Evolutionary conservation across 2,888 invertebrate genomes (phyloP).

Genomic region (Diaphora mendica): DNA sequence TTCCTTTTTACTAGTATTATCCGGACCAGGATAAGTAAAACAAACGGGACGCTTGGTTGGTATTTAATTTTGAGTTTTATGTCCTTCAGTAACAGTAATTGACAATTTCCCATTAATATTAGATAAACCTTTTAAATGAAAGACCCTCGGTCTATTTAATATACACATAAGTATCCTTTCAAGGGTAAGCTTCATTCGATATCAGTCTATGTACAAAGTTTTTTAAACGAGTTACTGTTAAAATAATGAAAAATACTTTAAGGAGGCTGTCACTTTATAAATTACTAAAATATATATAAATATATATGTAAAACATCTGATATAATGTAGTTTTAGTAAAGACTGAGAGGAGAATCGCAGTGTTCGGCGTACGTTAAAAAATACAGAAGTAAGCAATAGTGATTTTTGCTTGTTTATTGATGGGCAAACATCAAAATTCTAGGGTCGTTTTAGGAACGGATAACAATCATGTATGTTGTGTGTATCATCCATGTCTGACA

Average conservation of each 20-base stretch:
- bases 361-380: no score
- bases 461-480: no score
- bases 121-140: constrained; percentile 47
- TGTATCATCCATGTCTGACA: no score
- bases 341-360: no score
- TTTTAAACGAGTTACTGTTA: not conserved
- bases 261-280: no score
- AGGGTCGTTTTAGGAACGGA: no score
- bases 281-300: no score
- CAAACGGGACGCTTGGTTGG: not conserved
- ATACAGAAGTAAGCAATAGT: no score
- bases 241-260: not conserved
- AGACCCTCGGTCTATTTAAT: constrained; percentile 37
- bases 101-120: constrained; percentile 45
- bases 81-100: constrained; percentile 34
- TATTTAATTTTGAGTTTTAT: constrained; percentile 24
- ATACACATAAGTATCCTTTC: constrained; percentile 31
- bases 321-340: no score
- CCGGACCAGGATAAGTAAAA: not conserved
- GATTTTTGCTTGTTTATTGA: no score
- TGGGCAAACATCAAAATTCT: no score
- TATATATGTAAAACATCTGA: no score
- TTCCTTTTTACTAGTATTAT: not conserved
- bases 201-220: not conserved
- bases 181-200: constrained; percentile 45